Conservation (phyloP, 2,113 vertebrate genomes). For the Phrynosoma blainvillii region DNA sequence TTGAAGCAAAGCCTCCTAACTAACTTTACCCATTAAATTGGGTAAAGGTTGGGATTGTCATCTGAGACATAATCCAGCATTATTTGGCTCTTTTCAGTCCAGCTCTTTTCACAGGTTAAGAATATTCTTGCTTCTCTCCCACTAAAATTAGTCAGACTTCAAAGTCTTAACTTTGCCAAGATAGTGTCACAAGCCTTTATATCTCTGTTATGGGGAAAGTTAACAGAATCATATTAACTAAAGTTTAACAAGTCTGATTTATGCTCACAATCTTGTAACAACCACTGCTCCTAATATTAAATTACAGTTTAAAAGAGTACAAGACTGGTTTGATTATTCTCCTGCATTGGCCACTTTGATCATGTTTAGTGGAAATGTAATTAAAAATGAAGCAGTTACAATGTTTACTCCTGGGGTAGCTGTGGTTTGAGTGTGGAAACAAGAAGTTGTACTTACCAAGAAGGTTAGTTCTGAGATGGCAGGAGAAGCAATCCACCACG, state of each 20-base stretch:
- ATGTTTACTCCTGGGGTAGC: too few species aligned
- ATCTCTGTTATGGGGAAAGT: neutral
- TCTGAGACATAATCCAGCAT: neutral
- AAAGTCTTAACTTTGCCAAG: neutral
- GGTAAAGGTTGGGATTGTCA: neutral
- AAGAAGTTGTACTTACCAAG: too few species aligned
- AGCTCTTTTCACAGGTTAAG: neutral
- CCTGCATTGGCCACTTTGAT: neutral
- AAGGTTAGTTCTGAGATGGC: too few species aligned
- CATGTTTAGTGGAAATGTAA: neutral
- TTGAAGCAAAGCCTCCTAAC: neutral
- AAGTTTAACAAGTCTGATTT: neutral
- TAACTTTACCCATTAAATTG: neutral
- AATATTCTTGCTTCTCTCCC: neutral
- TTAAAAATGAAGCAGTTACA: too few species aligned
- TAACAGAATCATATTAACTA: neutral
- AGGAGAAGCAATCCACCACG: too few species aligned
- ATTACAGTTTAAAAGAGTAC: neutral
- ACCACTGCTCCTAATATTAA: neutral
- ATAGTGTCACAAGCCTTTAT: neutral
- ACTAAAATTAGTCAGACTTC: neutral
- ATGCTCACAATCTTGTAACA: neutral
- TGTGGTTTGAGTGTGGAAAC: too few species aligned
- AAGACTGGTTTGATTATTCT: neutral
- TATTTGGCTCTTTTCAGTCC: neutral